phyloP scores from a whole-genome alignment of 2,888 invertebrate species.

The Agonopterix subpropinquella region DNA sequence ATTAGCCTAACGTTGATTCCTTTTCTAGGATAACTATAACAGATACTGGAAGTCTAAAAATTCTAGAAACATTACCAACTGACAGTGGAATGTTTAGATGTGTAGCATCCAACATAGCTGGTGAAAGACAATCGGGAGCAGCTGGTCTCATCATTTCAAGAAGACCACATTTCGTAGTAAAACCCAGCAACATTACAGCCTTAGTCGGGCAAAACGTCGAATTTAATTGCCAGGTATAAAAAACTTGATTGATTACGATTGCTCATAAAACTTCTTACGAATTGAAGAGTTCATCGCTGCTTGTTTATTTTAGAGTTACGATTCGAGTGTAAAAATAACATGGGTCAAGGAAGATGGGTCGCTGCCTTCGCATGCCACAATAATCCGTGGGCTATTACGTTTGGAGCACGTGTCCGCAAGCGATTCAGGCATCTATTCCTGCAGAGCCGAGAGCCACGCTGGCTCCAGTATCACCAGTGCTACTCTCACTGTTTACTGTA shows the following conservation, averaged over 20 bases:
- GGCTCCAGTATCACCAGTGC: conserved; percentile 92
- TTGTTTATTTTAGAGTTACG: conserved; percentile 56
- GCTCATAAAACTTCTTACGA: conserved; percentile 1
- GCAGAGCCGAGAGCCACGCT: conserved; percentile 93
- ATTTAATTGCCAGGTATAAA: conserved; percentile 84
- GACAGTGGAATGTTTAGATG: conserved; percentile 96
- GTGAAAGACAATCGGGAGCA: conserved; percentile 86
- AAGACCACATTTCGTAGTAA: conserved; percentile 90
- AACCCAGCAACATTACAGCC: conserved; percentile 89
- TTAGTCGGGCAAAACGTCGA: conserved; percentile 89
- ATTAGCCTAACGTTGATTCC: neutral
- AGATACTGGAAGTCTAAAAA: conserved; percentile 93
- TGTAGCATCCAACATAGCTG: conserved; percentile 93
- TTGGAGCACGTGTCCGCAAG: conserved; percentile 88
- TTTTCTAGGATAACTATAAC: conserved; percentile 82
- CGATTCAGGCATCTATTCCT: conserved; percentile 94
- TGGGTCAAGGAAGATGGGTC: conserved; percentile 67
- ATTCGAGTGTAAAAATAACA: conserved; percentile 64
- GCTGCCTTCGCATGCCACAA: conserved; percentile 56
- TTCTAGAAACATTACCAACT: conserved; percentile 89
- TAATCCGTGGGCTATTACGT: conserved; percentile 73
- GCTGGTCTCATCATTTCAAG: conserved; percentile 90
- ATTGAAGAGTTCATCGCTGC: conserved; percentile 7
- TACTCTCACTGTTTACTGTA: conserved; percentile 93
- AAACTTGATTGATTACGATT: conserved; percentile 11